Evolutionary conservation across 2,113 vertebrate genomes (phyloP).

Genomic region (Rana temporaria): DNA sequence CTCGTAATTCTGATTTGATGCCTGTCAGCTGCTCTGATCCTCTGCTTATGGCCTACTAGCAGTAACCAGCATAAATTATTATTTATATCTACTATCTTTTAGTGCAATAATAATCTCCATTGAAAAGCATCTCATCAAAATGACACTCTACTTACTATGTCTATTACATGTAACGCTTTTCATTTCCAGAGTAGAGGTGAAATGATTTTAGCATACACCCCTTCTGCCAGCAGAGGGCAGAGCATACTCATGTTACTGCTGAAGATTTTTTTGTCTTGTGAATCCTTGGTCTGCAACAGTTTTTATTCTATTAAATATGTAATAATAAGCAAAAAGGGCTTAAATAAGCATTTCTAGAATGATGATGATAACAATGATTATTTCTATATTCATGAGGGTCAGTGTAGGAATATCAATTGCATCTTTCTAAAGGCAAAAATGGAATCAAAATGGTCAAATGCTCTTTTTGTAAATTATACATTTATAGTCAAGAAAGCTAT

Average conservation of each 20-base stretch:
- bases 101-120: too few species aligned
- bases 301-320: background rate
- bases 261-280: background rate
- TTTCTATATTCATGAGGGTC: constrained; percentile 5
- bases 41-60: too few species aligned
- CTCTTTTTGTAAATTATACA: too few species aligned
- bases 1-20: too few species aligned
- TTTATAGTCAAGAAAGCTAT: too few species aligned
- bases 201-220: background rate
- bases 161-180: background rate
- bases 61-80: too few species aligned
- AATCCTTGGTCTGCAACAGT: constrained; percentile 1
- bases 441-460: background rate
- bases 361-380: background rate
- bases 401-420: background rate
- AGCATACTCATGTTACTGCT: constrained; percentile 65
- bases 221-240: constrained; percentile 71
- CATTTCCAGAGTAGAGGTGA: background rate
- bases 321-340: constrained; percentile 20
- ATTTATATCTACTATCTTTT: too few species aligned
- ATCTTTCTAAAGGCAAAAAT: background rate
- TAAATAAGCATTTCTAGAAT: constrained; percentile 2
- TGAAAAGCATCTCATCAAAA: too few species aligned
- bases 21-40: too few species aligned
- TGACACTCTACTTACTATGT: background rate